phyloP scores from a whole-genome alignment of 2,797 vertebrate species.

The Aeoliscus strigatus region DNA sequence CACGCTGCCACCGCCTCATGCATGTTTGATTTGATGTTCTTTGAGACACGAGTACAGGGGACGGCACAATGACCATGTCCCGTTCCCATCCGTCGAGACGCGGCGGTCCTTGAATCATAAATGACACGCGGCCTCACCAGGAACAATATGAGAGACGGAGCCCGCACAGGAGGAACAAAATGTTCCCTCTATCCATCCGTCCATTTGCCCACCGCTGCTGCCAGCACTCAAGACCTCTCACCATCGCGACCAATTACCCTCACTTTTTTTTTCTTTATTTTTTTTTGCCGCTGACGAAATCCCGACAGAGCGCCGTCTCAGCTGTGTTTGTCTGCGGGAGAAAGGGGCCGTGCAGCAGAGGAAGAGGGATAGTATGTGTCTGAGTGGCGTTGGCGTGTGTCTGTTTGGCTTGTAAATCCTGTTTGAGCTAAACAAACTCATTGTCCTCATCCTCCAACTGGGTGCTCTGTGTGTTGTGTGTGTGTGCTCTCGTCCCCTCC shows the following conservation, averaged over 20 bases:
- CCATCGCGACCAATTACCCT: slow-evolving; percentile 73
- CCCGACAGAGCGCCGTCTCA: slow-evolving; percentile 45
- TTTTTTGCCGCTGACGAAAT: slow-evolving; percentile 58
- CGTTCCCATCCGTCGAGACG: slow-evolving; percentile 55
- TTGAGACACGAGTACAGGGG: slow-evolving; percentile 66
- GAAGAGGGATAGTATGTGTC: slow-evolving; percentile 59
- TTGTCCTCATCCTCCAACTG: slow-evolving; percentile 72
- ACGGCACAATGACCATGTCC: slow-evolving; percentile 71
- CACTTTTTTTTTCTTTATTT: slow-evolving; percentile 37
- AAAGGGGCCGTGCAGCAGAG: slow-evolving; percentile 17
- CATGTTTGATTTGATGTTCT: slow-evolving; percentile 77
- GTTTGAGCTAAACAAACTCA: slow-evolving; percentile 79
- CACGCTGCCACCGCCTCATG: slow-evolving; percentile 65
- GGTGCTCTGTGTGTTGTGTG: slow-evolving; percentile 30
- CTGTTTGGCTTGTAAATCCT: slow-evolving; percentile 76
- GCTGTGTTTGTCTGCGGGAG: slow-evolving; percentile 29
- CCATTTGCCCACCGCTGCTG: slow-evolving; percentile 43
- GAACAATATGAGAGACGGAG: slow-evolving; percentile 65
- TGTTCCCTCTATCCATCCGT: slow-evolving; percentile 66
- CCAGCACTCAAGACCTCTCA: slow-evolving; percentile 68
- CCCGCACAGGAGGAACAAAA: slow-evolving; percentile 71
- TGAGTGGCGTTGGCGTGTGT: slow-evolving; percentile 70
- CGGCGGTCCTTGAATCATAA: slow-evolving; percentile 71
- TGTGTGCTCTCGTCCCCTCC: slow-evolving; percentile 16
- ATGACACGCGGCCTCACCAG: slow-evolving; percentile 65